Percentiles rank a stretch among this genome's conserved stretches.
Conservation (phyloP, 2,797 vertebrate species). For the Rhadinocentrus ornatus region DNA sequence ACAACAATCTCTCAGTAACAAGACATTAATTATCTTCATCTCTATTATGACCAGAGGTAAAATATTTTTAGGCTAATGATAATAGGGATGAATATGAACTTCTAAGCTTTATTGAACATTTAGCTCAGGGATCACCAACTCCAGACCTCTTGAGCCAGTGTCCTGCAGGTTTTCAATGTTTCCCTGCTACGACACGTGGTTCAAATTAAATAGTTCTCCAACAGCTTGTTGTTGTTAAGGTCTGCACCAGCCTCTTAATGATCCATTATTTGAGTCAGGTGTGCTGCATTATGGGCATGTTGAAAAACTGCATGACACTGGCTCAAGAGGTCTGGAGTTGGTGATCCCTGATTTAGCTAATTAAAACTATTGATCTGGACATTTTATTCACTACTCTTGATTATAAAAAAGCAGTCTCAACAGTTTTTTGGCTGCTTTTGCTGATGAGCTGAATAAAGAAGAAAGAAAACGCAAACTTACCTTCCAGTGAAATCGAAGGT, state of each 20-base stretch:
- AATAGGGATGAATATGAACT: too few species aligned
- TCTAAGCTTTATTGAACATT: background rate
- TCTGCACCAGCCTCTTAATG: too few species aligned
- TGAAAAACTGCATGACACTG: too few species aligned
- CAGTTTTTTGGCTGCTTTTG: background rate
- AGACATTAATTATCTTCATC: background rate
- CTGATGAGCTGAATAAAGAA: background rate
- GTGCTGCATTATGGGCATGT: too few species aligned
- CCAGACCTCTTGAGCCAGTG: too few species aligned
- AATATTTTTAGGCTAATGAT: background rate
- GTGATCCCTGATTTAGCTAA: background rate
- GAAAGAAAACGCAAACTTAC: constrained; percentile 42
- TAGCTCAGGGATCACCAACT: background rate
- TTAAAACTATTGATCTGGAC: background rate
- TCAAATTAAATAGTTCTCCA: too few species aligned
- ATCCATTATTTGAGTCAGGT: too few species aligned
- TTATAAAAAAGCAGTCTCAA: too few species aligned
- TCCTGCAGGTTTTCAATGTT: too few species aligned
- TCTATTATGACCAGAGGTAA: background rate
- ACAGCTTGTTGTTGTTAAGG: too few species aligned
- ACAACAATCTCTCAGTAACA: background rate
- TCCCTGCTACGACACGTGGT: too few species aligned
- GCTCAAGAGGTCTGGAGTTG: too few species aligned
- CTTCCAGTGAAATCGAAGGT: constrained; percentile 33
- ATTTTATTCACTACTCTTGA: background rate